phyloP scores from a whole-genome alignment of 2,888 invertebrate genomes.

The Erynnis tages region DNA sequence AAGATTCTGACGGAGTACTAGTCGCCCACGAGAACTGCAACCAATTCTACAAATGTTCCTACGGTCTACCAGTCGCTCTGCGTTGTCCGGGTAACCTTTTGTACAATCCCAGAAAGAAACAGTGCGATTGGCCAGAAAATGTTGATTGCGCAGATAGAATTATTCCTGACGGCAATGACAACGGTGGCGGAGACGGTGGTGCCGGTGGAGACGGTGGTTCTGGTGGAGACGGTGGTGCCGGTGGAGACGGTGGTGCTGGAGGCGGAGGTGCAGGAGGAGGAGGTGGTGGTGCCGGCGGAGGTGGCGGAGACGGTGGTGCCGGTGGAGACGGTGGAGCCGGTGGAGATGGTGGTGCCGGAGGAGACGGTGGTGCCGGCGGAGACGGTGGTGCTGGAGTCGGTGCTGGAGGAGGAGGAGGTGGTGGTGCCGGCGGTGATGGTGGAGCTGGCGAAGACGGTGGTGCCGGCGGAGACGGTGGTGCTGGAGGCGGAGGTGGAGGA shows the following conservation, averaged over 20 bases:
- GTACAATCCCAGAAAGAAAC: slow-evolving; percentile 39
- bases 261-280: background rate
- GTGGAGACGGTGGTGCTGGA: background rate
- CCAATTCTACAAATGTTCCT: slow-evolving; percentile 42
- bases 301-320: too few relatives aligned
- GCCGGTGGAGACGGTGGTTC: background rate
- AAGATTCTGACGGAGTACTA: slow-evolving; percentile 41
- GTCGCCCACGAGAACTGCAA: slow-evolving; percentile 50
- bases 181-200: background rate
- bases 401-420: background rate
- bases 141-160: slow-evolving; percentile 42
- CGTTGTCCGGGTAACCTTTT: slow-evolving; percentile 38
- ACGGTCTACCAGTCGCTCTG: slow-evolving; percentile 36
- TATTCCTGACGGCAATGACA: slow-evolving; percentile 27
- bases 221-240: background rate
- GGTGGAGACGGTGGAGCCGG: too few relatives aligned
- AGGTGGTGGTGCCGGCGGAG: background rate
- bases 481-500: too few relatives aligned
- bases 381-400: too few relatives aligned
- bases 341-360: too few relatives aligned
- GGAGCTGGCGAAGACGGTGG: background rate
- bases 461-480: slow-evolving; percentile 13
- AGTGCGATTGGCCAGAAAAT: slow-evolving; percentile 45
- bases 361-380: too few relatives aligned
- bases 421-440: slow-evolving; percentile 25